Evolutionary conservation across 2,113 vertebrate genomes (phyloP).

Genomic region (Microtus oregoni): DNA sequence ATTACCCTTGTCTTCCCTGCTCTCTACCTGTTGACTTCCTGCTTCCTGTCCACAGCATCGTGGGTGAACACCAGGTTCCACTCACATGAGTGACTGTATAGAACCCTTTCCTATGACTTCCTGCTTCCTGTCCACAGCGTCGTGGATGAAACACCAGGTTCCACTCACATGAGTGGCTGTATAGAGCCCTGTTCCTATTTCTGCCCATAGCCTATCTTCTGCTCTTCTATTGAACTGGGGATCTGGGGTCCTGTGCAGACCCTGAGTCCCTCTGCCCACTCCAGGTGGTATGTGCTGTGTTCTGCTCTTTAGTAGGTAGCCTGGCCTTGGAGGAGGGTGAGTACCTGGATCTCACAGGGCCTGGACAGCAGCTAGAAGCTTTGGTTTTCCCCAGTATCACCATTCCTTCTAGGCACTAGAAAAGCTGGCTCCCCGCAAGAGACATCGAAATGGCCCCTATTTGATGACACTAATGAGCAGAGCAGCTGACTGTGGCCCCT

Average conservation of each 20-base stretch:
- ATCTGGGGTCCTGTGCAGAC: background rate
- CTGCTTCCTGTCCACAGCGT: background rate
- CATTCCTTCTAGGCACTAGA: no score
- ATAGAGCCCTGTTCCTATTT: background rate
- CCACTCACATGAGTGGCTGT: background rate
- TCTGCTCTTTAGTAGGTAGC: background rate
- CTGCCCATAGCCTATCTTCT: background rate
- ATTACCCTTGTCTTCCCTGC: background rate
- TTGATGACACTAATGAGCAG: background rate
- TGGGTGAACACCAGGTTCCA: background rate
- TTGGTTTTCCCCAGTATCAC: background rate
- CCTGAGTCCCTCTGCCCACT: background rate
- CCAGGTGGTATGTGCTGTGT: background rate
- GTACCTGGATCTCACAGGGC: no score
- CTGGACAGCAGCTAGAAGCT: background rate
- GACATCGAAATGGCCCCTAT: background rate
- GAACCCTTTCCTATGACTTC: background rate
- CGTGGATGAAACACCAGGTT: background rate
- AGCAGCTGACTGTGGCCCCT: background rate
- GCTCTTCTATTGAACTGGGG: background rate
- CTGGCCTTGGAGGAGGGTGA: background rate
- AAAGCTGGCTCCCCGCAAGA: background rate
- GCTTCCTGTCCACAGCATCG: background rate
- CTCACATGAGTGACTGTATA: background rate
- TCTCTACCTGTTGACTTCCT: background rate